These are phyloP conservation scores for Diplodus puntazzo DNA, from an alignment of 2,797 vertebrate genomes.

Conservation along the genomic window DNA sequence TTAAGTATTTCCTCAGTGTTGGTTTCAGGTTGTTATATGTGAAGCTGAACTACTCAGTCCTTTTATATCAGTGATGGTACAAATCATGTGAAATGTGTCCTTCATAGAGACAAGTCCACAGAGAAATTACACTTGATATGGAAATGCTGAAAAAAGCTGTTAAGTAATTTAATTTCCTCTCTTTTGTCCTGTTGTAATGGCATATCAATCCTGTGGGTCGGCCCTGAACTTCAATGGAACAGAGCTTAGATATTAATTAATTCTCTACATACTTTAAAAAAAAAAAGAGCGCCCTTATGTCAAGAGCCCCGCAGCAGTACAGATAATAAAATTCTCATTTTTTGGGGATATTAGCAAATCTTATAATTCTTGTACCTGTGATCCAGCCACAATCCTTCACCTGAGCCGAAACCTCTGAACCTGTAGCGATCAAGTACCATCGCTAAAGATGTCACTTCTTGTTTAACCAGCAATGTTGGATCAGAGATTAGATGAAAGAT, in stretches of 20 bases:
- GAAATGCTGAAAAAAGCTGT: no score
- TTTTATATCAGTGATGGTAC: no score
- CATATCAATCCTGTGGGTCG: not conserved
- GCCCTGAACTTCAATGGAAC: not conserved
- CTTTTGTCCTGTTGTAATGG: not conserved
- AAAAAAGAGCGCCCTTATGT: no score
- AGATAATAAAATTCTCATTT: not conserved
- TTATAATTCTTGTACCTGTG: conserved; percentile 4
- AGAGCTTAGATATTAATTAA: not conserved
- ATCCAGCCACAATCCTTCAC: not conserved
- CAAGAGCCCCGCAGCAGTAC: not conserved
- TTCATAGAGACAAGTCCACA: no score
- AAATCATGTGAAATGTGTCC: no score
- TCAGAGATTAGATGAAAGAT: conserved; percentile 16
- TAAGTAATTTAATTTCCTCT: not conserved
- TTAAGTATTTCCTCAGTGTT: no score
- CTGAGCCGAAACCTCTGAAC: conserved; percentile 4
- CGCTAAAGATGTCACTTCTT: not conserved
- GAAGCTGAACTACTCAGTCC: no score
- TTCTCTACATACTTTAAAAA: not conserved
- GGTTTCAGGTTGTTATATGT: no score
- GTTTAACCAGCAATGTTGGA: not conserved
- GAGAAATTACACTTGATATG: no score
- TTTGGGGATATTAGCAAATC: not conserved
- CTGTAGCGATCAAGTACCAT: not conserved